Percentiles rank a stretch among this genome's conserved stretches.
phyloP scores from a whole-genome alignment of 2,888 invertebrate species.

The Drosophila ustulata region DNA sequence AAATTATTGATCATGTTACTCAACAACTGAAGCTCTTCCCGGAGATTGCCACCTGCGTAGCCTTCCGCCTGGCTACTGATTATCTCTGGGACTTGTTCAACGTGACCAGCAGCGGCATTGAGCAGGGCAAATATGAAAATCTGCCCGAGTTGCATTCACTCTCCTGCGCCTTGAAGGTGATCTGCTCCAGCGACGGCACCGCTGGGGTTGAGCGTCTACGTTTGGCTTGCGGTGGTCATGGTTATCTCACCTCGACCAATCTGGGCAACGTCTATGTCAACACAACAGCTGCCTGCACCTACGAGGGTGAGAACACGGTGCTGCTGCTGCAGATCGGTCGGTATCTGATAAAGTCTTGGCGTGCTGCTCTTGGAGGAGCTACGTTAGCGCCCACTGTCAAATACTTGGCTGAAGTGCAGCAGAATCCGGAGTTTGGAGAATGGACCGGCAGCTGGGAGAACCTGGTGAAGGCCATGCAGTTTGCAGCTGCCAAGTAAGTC shows the following conservation, averaged over 20 bases:
- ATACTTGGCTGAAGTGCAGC: constrained; percentile 86
- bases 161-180: constrained; percentile 95
- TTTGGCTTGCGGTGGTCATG: constrained; percentile 97
- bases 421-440: constrained; percentile 57
- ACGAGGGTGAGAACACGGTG: constrained; percentile 98
- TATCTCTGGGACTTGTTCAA: constrained; percentile 93
- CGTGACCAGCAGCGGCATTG: constrained; percentile 91
- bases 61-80: constrained; percentile 90
- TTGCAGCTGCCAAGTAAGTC: constrained; percentile 85
- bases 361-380: constrained; percentile 87
- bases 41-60: constrained; percentile 91
- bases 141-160: constrained; percentile 94
- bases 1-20: constrained; percentile 96
- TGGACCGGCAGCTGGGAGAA: constrained; percentile 82
- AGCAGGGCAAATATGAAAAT: constrained; percentile 91
- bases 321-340: constrained; percentile 94
- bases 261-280: constrained; percentile 92
- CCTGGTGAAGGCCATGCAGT: constrained; percentile 85
- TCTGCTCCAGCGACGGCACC: constrained; percentile 90
- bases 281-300: constrained; percentile 94
- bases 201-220: constrained; percentile 92
- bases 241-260: constrained; percentile 94
- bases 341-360: constrained; percentile 92
- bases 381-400: constrained; percentile 89
- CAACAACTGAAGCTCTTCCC: constrained; percentile 97